Evolutionary conservation across 2,888 invertebrate species (phyloP).

Genomic region (Labia minor): DNA sequence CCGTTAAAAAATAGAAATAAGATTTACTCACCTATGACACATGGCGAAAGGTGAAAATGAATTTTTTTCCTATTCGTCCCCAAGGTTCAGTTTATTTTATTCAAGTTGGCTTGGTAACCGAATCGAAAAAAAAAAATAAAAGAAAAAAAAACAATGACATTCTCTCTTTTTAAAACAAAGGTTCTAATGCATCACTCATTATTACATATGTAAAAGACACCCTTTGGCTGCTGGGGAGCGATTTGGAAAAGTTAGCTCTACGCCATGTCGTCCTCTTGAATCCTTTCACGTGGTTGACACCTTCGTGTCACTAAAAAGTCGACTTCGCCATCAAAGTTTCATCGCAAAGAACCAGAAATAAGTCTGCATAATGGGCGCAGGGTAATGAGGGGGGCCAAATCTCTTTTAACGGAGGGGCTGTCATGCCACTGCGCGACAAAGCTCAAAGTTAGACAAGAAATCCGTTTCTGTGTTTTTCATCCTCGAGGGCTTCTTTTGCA

Average conservation of each 20-base stretch:
- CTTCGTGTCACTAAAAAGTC: neutral
- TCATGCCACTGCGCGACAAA: neutral
- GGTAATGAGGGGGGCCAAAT: neutral
- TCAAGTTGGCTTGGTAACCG: neutral
- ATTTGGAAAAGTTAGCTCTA: neutral
- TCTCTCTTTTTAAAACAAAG: neutral
- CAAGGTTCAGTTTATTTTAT: neutral
- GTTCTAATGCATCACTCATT: neutral
- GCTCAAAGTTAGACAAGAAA: neutral
- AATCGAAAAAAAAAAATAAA: neutral
- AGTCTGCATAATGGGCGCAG: neutral
- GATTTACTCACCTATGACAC: neutral
- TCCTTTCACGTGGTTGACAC: neutral
- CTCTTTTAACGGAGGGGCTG: neutral
- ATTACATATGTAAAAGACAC: neutral
- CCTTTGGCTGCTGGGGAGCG: too few species aligned
- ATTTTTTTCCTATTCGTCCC: neutral
- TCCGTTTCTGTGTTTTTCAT: constrained; percentile 21
- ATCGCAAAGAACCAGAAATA: neutral
- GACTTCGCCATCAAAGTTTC: neutral
- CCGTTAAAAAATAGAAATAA: too few species aligned
- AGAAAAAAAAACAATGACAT: neutral
- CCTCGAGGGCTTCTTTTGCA: constrained; percentile 29
- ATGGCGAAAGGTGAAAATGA: neutral
- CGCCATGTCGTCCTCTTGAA: neutral